Conservation (phyloP, 2,888 invertebrate species). For the Ophion ventricosus region DNA sequence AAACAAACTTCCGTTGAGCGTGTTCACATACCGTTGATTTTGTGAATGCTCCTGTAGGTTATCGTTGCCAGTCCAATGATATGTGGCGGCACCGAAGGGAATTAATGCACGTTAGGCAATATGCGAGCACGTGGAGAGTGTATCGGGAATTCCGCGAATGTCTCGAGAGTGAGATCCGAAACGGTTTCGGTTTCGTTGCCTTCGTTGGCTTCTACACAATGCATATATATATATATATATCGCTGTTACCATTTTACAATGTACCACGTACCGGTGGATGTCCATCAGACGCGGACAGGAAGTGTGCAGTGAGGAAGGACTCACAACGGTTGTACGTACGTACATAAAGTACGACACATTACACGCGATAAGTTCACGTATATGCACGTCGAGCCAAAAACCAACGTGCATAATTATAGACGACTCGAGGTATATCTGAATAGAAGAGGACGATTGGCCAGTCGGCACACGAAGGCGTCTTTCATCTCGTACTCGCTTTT, state of each 20-base stretch:
- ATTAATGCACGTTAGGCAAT: constrained; percentile 59
- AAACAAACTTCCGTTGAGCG: too few species aligned
- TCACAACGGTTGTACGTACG: not conserved
- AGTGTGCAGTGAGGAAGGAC: constrained; percentile 29
- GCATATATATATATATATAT: constrained; percentile 43
- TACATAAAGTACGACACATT: constrained; percentile 3
- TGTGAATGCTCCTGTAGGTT: not conserved
- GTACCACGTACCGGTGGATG: constrained; percentile 31
- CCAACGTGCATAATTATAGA: constrained; percentile 53
- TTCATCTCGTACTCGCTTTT: too few species aligned
- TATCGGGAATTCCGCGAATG: constrained; percentile 60
- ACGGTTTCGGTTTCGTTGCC: constrained; percentile 62
- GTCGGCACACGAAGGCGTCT: not conserved
- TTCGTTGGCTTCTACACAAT: constrained; percentile 22
- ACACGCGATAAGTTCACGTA: constrained; percentile 38
- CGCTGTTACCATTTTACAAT: constrained; percentile 18
- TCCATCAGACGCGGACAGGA: constrained; percentile 51
- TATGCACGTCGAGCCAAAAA: constrained; percentile 7
- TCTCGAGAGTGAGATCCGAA: constrained; percentile 58
- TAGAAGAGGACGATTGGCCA: not conserved
- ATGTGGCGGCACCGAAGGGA: constrained; percentile 46
- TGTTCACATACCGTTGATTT: not conserved
- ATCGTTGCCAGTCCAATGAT: constrained; percentile 22
- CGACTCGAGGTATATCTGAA: constrained; percentile 31
- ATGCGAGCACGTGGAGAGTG: constrained; percentile 40